These are phyloP conservation scores for Tetramorium bicarinatum DNA, from an alignment of 2,888 invertebrate species.

Conservation along the genomic window DNA sequence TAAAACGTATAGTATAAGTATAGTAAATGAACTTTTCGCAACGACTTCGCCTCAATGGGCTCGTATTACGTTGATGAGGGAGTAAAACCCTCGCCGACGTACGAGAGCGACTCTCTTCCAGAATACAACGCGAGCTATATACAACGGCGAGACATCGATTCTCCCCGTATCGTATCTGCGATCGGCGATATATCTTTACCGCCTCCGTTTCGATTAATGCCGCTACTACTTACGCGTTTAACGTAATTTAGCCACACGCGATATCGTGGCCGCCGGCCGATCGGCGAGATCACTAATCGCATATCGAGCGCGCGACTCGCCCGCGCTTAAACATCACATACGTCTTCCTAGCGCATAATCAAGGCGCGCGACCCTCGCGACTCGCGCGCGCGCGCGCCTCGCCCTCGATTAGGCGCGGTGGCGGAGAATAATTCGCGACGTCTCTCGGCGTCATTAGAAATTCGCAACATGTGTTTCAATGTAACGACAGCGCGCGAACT, in stretches of 20 bases:
- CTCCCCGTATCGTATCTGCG: conserved; percentile 7
- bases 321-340: conserved; percentile 25
- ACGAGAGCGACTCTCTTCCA: background rate
- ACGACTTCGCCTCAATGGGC: background rate
- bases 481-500: conserved; percentile 68
- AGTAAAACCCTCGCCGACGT: background rate
- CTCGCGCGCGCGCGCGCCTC: conserved; percentile 33
- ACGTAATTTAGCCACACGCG: conserved; percentile 56
- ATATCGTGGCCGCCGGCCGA: conserved; percentile 10
- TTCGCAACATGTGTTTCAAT: conserved; percentile 79
- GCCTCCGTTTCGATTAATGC: conserved; percentile 51
- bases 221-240: conserved; percentile 43
- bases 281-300: conserved; percentile 26
- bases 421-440: conserved; percentile 60
- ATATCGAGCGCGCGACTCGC: conserved; percentile 20
- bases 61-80: background rate
- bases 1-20: background rate
- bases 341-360: conserved; percentile 8
- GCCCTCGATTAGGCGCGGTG: conserved; percentile 54
- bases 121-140: background rate
- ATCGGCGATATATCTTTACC: conserved; percentile 39
- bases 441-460: conserved; percentile 69
- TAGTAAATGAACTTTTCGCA: background rate
- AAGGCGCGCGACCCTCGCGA: background rate
- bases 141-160: conserved; percentile 14